Evolutionary conservation across 2,888 invertebrate species (phyloP).

Genomic region (Rotaria sp.): DNA sequence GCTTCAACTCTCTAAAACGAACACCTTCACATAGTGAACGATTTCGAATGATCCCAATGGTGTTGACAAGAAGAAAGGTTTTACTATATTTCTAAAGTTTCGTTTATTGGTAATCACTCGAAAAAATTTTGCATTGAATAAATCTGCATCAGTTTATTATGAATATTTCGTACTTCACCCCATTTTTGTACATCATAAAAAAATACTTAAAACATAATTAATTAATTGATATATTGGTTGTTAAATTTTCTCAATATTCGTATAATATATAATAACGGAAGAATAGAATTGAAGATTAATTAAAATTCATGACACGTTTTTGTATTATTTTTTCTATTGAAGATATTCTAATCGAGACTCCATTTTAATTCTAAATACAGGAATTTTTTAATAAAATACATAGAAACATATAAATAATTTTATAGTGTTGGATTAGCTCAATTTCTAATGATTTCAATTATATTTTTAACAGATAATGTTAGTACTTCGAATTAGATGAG

Average conservation of each 20-base stretch:
- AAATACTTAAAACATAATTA: not conserved
- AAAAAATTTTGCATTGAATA: not conserved
- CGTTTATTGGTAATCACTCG: not conserved
- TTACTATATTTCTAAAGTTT: no score
- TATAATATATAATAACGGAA: not conserved
- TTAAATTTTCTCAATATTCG: not conserved
- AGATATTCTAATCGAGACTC: not conserved
- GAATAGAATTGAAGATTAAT: not conserved
- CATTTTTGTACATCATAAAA: not conserved
- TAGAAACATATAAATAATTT: no score
- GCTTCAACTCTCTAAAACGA: no score
- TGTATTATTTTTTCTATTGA: not conserved
- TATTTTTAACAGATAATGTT: not conserved
- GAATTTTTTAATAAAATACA: no score
- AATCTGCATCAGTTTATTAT: not conserved
- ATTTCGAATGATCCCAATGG: no score
- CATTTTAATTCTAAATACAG: not conserved
- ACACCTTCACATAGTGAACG: no score
- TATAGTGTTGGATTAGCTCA: not conserved
- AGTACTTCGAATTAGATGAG: not conserved
- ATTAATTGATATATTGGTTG: not conserved
- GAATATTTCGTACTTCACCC: not conserved
- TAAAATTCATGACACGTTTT: not conserved
- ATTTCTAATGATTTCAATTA: not conserved
- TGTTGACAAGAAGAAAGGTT: no score